Evolutionary conservation across 1,140 invertebrate genomes (phyloP), one percentile per base, ranked within the genome.

Genomic region (Euura saliciscinereae): DNA sequence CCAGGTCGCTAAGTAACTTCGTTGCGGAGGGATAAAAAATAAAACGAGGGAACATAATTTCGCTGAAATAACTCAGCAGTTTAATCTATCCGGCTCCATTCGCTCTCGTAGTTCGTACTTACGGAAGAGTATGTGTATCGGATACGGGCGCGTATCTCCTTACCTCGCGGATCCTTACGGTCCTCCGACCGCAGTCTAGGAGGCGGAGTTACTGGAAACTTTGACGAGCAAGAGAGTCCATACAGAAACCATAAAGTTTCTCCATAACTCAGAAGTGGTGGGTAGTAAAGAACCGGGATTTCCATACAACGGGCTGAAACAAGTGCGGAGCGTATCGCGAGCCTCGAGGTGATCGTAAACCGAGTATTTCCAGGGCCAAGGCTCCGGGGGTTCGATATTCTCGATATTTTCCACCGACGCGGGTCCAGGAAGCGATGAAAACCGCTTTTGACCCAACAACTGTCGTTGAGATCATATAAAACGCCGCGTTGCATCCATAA

Each of bases 241-340:
- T 71, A 77, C 71, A 75, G 77, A 75, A 77, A 76, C 78, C 84
- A 82, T 86, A 85, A 86, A 85, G 78, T 80, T 84, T 82, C 79
- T 76, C 76, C 80, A 78, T 83, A 82, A 82, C 79, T 81, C 77
- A 79, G 78, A 79, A 75, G 77, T 77, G 77, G 72, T 71, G 71
- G 71, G 78, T 71, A 80, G 79, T 83, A 81, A 84, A 83, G 51
- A 46, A 74, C 75, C 73, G 66, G 74, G 79, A 80, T 83, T 83
- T 85, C 76, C 79, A 81, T 82, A 80, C 75, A 71, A 76, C 79
- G 76, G 28, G 74, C 73, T 78, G 78, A 73, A 84, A 81, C 81
- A 78, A 83, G 79, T 76, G 81, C 74, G 75, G 75, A 78, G 70
- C 73, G 43, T 71, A 28, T 28, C 28, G 28, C 28, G 28, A 28